phyloP scores from a whole-genome alignment of 30 jellyfish, hydroid and myxozoan genomes.

The Hydra vulgaris region DNA sequence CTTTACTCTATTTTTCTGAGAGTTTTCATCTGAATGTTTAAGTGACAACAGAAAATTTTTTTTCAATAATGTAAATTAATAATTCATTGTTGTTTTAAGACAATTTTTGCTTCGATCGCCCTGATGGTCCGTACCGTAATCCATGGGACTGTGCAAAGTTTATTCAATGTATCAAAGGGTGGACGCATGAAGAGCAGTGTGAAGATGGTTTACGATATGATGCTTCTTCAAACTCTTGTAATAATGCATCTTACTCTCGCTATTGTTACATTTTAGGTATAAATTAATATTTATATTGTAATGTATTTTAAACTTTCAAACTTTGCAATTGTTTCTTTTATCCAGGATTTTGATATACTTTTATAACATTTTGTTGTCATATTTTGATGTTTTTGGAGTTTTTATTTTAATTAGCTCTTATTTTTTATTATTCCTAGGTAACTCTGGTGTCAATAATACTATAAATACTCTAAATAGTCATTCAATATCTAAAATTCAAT shows the following conservation, averaged over 20 bases:
- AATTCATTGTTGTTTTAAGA: neutral
- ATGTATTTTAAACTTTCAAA: no score
- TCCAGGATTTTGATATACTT: neutral
- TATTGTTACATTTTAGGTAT: neutral
- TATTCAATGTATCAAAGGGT: conserved; percentile 1
- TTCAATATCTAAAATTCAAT: neutral
- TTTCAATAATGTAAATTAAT: no score
- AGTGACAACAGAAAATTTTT: neutral
- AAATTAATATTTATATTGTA: neutral
- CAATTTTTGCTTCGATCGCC: conserved; percentile 10
- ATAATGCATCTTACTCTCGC: neutral
- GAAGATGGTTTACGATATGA: conserved; percentile 13
- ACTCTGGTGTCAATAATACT: neutral
- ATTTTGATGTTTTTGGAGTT: neutral
- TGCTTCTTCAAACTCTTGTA: conserved; percentile 1
- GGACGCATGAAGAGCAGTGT: conserved; percentile 16
- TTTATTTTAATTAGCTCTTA: neutral
- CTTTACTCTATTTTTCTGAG: no score
- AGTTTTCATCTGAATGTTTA: neutral
- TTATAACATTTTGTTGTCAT: neutral
- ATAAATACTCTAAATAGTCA: neutral
- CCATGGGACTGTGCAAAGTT: conserved; percentile 27
- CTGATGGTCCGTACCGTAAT: conserved; percentile 11
- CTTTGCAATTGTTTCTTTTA: no score
- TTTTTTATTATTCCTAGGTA: neutral